Conservation (phyloP, 2,888 invertebrate species). For the Ophioninae sp. region DNA sequence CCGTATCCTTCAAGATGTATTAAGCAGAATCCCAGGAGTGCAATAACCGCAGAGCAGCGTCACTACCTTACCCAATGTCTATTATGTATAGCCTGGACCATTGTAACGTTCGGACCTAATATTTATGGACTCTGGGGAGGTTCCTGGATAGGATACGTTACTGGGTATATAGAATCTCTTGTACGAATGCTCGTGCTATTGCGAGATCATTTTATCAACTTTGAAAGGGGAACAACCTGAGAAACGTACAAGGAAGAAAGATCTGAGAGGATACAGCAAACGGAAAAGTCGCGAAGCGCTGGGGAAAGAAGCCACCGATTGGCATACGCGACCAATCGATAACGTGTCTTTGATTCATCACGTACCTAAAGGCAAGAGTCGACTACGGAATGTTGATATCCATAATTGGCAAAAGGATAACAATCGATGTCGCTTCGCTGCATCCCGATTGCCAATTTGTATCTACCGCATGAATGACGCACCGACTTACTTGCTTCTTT, state of each 20-base stretch:
- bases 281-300: not conserved
- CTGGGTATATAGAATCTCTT: slow-evolving; percentile 12
- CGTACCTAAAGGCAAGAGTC: not conserved
- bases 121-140: slow-evolving; percentile 61
- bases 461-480: not conserved
- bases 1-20: slow-evolving; percentile 69
- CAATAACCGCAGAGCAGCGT: slow-evolving; percentile 71
- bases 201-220: slow-evolving; percentile 13
- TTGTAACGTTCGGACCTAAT: slow-evolving; percentile 62
- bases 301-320: not conserved
- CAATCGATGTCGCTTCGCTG: too few relatives aligned
- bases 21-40: slow-evolving; percentile 73
- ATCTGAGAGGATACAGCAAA: not conserved
- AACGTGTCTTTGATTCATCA: not conserved
- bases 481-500: not conserved
- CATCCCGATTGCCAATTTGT: not conserved
- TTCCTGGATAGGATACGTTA: slow-evolving; percentile 41
- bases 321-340: not conserved
- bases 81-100: slow-evolving; percentile 64
- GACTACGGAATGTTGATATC: not conserved
- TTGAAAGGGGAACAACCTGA: not conserved
- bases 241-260: not conserved
- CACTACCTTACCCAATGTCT: slow-evolving; percentile 65
- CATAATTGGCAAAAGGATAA: not conserved
- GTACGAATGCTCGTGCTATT: slow-evolving; percentile 10